Percentiles rank a stretch among this genome's conserved stretches.
Evolutionary conservation across 2,113 vertebrate genomes (phyloP).

Genomic region (Triplophysa siluroides): DNA sequence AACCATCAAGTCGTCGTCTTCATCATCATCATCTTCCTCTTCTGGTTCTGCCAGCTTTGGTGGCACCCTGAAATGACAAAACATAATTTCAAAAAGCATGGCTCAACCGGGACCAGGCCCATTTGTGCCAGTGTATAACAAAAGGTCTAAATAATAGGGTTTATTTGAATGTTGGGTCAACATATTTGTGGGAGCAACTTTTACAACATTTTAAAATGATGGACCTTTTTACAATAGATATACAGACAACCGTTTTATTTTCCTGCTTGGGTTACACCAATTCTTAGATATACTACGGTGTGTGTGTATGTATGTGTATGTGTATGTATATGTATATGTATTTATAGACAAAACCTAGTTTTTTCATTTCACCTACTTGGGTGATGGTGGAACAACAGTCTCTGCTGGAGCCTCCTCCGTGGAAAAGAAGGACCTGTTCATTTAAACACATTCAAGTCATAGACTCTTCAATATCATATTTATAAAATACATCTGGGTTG

Average conservation of each 20-base stretch:
- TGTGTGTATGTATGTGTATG: too few relatives aligned
- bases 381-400: conserved; percentile 11
- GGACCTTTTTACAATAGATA: too few relatives aligned
- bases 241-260: too few relatives aligned
- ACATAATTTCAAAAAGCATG: not conserved
- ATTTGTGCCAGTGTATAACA: not conserved
- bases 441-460: not conserved
- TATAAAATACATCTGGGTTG: not conserved
- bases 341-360: too few relatives aligned
- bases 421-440: conserved; percentile 14
- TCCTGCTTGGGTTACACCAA: too few relatives aligned
- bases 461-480: not conserved
- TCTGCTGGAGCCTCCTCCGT: conserved; percentile 20
- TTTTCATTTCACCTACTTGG: conserved; percentile 28
- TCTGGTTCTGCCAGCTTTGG: conserved; percentile 34
- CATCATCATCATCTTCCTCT: conserved; percentile 61
- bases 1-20: conserved; percentile 73
- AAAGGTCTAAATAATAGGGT: not conserved
- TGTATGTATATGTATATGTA: too few relatives aligned
- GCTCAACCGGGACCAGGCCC: not conserved
- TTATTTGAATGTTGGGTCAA: too few relatives aligned
- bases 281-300: too few relatives aligned
- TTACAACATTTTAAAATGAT: too few relatives aligned
- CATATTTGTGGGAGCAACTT: too few relatives aligned
- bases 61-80: conserved; percentile 1